These are phyloP conservation scores for Acrocera orbiculus DNA, from an alignment of 2,888 invertebrate genomes.

Conservation along the genomic window DNA sequence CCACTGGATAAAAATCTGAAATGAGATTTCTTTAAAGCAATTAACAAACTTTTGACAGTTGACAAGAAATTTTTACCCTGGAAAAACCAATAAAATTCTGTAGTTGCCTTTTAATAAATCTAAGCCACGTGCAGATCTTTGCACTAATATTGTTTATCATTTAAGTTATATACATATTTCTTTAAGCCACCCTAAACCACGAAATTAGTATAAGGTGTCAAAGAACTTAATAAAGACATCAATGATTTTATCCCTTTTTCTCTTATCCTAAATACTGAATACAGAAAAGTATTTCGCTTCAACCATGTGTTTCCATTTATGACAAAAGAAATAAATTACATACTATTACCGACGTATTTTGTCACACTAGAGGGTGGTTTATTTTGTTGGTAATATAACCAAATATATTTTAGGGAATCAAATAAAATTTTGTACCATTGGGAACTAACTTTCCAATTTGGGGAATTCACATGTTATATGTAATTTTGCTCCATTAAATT, in stretches of 20 bases:
- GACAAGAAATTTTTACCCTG: slow-evolving; percentile 2
- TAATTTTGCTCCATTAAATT: too few relatives aligned
- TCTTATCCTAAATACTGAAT: too few relatives aligned
- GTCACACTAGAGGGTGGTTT: too few relatives aligned
- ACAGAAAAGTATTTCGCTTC: too few relatives aligned
- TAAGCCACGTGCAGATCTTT: slow-evolving; percentile 8
- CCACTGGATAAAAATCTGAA: too few relatives aligned
- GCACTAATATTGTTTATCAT: slow-evolving; percentile 4
- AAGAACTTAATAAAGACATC: slow-evolving; percentile 12
- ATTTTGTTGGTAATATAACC: too few relatives aligned
- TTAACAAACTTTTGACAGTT: too few relatives aligned
- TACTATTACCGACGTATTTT: slow-evolving; percentile 7
- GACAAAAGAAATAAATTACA: slow-evolving; percentile 6
- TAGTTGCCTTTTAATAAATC: slow-evolving; percentile 11
- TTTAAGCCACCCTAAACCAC: slow-evolving; percentile 4
- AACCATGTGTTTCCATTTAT: slow-evolving; percentile 8
- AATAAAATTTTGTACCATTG: too few relatives aligned
- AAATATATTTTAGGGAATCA: too few relatives aligned
- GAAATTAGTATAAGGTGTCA: slow-evolving; percentile 8
- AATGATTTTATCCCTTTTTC: slow-evolving; percentile 6
- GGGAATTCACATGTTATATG: too few relatives aligned
- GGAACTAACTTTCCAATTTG: too few relatives aligned
- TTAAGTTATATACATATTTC: slow-evolving; percentile 3
- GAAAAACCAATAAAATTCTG: slow-evolving; percentile 11
- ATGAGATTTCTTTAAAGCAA: too few relatives aligned